Percentiles rank a stretch among this genome's conserved stretches.
These are phyloP conservation scores for Stegodyphus dumicola DNA, from an alignment of 1,140 invertebrate species.

Conservation along the genomic window DNA sequence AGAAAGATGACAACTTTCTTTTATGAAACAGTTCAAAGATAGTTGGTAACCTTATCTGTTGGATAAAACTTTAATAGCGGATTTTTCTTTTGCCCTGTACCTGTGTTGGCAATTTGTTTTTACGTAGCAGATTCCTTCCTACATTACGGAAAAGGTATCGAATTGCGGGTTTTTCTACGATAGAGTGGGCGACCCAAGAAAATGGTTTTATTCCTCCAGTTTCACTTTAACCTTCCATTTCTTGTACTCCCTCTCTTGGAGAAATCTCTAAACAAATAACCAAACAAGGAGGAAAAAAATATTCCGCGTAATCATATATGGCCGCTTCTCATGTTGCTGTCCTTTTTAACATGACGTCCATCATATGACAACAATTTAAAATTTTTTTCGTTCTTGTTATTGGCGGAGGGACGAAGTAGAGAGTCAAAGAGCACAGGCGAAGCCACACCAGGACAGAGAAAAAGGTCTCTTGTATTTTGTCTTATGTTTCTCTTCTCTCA, in stretches of 20 bases:
- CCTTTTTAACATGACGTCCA: constrained; percentile 52
- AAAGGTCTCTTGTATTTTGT: constrained; percentile 34
- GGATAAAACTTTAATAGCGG: too few relatives aligned
- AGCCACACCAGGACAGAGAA: background rate
- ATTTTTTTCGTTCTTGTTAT: constrained; percentile 4
- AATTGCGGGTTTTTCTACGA: too few relatives aligned
- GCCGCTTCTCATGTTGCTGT: background rate
- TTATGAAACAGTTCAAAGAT: too few relatives aligned
- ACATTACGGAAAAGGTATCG: too few relatives aligned
- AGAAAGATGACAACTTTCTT: too few relatives aligned
- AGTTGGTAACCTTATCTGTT: too few relatives aligned
- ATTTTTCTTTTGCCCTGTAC: too few relatives aligned
- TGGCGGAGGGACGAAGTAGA: background rate
- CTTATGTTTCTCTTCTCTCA: constrained; percentile 55
- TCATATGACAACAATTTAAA: constrained; percentile 22
- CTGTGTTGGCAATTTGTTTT: too few relatives aligned
- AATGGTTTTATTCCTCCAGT: constrained; percentile 51
- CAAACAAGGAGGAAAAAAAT: background rate
- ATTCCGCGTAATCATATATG: constrained; percentile 48
- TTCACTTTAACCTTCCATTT: constrained; percentile 33
- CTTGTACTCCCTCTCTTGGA: background rate
- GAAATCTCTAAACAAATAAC: too few relatives aligned
- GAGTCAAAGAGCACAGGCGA: background rate
- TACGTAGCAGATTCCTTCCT: too few relatives aligned
- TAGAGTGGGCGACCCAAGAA: constrained; percentile 6